A percentile compares a stretch with the other conserved stretches of the same genome.
phyloP scores from a whole-genome alignment of 2,888 invertebrate genomes.

The Andrena flavipes region DNA sequence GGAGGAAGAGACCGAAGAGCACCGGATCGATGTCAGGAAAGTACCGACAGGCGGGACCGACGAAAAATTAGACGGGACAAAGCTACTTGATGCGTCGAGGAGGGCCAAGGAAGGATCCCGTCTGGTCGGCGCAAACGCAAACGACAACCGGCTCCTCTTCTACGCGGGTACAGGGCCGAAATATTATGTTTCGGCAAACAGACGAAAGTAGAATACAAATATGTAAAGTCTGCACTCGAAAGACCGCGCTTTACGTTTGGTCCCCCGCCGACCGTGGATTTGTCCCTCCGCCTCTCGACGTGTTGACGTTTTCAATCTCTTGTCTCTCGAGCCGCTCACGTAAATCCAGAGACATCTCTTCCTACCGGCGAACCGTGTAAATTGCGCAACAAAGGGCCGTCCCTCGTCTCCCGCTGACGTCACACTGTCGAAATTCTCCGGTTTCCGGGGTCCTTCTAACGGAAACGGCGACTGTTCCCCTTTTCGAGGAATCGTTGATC shows the following conservation, averaged over 20 bases:
- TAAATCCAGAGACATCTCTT: slow-evolving; percentile 60
- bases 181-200: slow-evolving; percentile 84
- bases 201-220: slow-evolving; percentile 83
- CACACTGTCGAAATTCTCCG: slow-evolving; percentile 21
- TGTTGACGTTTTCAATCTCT: slow-evolving; percentile 82
- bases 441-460: not conserved
- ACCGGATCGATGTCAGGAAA: slow-evolving; percentile 29
- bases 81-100: slow-evolving; percentile 34
- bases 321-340: slow-evolving; percentile 63
- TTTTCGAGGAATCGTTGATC: no score
- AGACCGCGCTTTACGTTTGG: slow-evolving; percentile 70
- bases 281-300: slow-evolving; percentile 77
- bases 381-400: slow-evolving; percentile 44
- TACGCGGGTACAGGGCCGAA: slow-evolving; percentile 77
- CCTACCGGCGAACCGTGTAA: slow-evolving; percentile 49
- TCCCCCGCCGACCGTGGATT: slow-evolving; percentile 64
- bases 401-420: slow-evolving; percentile 13
- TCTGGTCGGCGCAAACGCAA: slow-evolving; percentile 73
- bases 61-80: slow-evolving; percentile 26
- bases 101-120: slow-evolving; percentile 52
- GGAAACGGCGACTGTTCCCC: not conserved
- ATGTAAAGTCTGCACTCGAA: slow-evolving; percentile 77
- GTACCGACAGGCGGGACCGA: not conserved
- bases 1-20: not conserved
- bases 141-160: slow-evolving; percentile 72